A percentile compares a stretch with the other conserved stretches of the same genome.
Evolutionary conservation across 2,888 invertebrate genomes (phyloP).

Genomic region (Hylaea fasciaria): DNA sequence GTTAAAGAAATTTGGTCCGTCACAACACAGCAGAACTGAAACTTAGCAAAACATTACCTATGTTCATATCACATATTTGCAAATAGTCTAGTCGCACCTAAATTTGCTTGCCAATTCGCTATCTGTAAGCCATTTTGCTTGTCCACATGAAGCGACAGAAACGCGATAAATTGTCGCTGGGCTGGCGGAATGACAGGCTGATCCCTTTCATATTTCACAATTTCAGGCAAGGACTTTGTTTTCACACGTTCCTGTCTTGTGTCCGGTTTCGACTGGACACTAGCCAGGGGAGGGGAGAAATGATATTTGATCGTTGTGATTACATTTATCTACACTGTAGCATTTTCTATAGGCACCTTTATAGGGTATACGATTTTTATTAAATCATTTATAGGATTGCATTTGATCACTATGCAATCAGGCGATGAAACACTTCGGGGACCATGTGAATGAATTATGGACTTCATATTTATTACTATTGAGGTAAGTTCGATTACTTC

Average conservation of each 20-base stretch:
- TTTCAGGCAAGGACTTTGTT: constrained; percentile 57
- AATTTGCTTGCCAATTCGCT: constrained; percentile 39
- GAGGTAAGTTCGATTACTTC: no score
- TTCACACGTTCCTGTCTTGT: constrained; percentile 47
- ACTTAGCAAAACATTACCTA: neutral
- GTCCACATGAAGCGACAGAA: constrained; percentile 40
- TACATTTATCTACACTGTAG: neutral
- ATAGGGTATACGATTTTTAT: no score
- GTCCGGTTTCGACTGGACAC: constrained; percentile 23
- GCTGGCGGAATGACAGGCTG: constrained; percentile 66
- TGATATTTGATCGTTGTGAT: neutral
- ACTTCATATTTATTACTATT: no score
- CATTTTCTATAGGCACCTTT: no score
- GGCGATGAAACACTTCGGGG: no score
- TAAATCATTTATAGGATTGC: no score
- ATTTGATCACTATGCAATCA: no score
- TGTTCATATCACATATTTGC: constrained; percentile 20
- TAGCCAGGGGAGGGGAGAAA: neutral
- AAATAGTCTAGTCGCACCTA: constrained; percentile 29
- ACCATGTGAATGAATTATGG: no score
- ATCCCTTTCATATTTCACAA: constrained; percentile 75
- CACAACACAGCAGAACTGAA: neutral
- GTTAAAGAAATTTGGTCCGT: neutral
- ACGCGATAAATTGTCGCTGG: constrained; percentile 66
- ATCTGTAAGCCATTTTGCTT: constrained; percentile 41